A percentile compares a stretch with the other conserved stretches of the same genome.
phyloP scores from a whole-genome alignment of 1,140 invertebrate species.

The Pachypsylla venusta region DNA sequence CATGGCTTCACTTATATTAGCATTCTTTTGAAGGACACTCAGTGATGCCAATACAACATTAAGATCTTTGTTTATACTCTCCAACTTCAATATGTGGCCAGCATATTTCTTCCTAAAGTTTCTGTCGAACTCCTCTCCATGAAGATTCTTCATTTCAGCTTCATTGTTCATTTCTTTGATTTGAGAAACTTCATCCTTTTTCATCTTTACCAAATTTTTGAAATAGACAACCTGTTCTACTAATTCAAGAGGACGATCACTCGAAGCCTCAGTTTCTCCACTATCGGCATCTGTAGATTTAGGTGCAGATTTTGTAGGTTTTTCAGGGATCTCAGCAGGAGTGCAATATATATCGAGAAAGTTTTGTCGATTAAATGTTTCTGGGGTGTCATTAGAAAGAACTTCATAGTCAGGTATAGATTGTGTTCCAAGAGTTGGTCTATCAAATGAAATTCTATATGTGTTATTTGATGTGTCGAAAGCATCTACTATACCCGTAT shows the following conservation, averaged over 20 bases:
- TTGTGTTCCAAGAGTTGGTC: slow-evolving; percentile 82
- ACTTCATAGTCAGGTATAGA: slow-evolving; percentile 96
- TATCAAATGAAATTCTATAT: slow-evolving; percentile 94
- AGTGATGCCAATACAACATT: slow-evolving; percentile 71
- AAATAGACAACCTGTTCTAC: slow-evolving; percentile 38
- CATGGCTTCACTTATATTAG: not conserved
- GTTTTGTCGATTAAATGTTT: slow-evolving; percentile 74
- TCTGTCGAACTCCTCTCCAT: slow-evolving; percentile 53
- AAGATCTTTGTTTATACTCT: slow-evolving; percentile 78
- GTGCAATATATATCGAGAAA: slow-evolving; percentile 62
- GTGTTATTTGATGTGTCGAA: slow-evolving; percentile 94
- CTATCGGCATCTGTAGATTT: slow-evolving; percentile 12
- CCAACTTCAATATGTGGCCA: slow-evolving; percentile 72
- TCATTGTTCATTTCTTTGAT: slow-evolving; percentile 79
- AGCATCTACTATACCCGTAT: slow-evolving; percentile 90
- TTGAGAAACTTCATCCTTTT: slow-evolving; percentile 62
- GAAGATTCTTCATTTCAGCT: slow-evolving; percentile 72
- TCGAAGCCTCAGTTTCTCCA: slow-evolving; percentile 15
- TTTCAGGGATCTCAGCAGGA: slow-evolving; percentile 10
- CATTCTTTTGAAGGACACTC: not conserved
- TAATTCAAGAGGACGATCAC: slow-evolving; percentile 15
- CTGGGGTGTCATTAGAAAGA: slow-evolving; percentile 76
- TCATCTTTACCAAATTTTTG: slow-evolving; percentile 69
- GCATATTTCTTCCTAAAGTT: slow-evolving; percentile 88
- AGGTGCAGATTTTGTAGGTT: slow-evolving; percentile 14